A percentile compares a stretch with the other conserved stretches of the same genome.
Evolutionary conservation across 2,797 vertebrate genomes (phyloP).

Genomic region (Sternarchorhynchus goeldii): DNA sequence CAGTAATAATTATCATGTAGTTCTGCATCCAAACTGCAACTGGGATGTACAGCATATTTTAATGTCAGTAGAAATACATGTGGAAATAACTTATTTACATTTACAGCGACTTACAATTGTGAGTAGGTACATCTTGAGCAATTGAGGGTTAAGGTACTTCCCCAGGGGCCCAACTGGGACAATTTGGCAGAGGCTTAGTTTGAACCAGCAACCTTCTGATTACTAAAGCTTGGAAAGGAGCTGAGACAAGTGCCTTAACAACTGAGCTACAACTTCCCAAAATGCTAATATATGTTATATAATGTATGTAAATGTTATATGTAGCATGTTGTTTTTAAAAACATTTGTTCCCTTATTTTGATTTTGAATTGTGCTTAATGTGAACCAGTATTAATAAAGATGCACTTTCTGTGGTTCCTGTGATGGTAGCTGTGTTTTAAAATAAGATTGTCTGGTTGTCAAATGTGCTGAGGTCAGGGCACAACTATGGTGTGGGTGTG

Average conservation of each 20-base stretch:
- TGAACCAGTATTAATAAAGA: slow-evolving; percentile 26
- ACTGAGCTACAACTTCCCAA: no score
- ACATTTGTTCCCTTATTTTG: background rate
- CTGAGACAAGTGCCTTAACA: no score
- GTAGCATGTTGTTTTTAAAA: background rate
- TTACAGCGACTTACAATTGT: no score
- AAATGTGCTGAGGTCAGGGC: slow-evolving; percentile 40
- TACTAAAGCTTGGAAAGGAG: no score
- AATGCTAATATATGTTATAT: no score
- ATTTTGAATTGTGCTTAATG: slow-evolving; percentile 13
- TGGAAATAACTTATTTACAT: background rate
- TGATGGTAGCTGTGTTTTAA: slow-evolving; percentile 14
- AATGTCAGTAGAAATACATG: slow-evolving; percentile 38
- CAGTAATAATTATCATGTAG: no score
- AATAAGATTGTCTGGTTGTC: slow-evolving; percentile 32
- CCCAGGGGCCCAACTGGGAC: no score
- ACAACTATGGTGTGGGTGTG: slow-evolving; percentile 23
- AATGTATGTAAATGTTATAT: no score
- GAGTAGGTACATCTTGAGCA: no score
- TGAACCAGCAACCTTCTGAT: background rate
- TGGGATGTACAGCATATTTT: background rate
- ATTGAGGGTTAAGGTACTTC: no score
- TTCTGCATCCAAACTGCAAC: background rate
- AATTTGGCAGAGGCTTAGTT: no score
- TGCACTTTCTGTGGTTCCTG: slow-evolving; percentile 8